phyloP scores from a whole-genome alignment of 2,888 invertebrate species.

The Dione juno region DNA sequence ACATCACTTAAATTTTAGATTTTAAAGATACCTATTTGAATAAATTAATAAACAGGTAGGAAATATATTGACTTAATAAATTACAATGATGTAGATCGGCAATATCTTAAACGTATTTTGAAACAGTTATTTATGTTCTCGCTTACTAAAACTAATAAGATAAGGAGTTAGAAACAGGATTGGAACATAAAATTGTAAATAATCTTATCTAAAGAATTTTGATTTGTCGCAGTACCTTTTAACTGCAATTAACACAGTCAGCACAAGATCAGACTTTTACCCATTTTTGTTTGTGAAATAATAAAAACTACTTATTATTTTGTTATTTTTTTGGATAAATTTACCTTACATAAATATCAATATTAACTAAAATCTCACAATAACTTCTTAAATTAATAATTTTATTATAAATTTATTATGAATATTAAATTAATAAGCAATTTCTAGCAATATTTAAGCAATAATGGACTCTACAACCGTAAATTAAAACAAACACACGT shows the following conservation, averaged over 20 bases:
- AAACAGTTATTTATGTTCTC: slow-evolving; percentile 20
- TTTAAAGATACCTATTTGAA: slow-evolving; percentile 1
- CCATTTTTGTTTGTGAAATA: too few species aligned
- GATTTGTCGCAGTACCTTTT: neutral
- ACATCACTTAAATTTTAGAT: neutral
- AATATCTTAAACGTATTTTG: slow-evolving; percentile 12
- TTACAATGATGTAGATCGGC: slow-evolving; percentile 29
- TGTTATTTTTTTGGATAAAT: too few species aligned
- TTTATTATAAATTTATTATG: too few species aligned
- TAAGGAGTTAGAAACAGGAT: slow-evolving; percentile 16
- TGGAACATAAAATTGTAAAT: slow-evolving; percentile 6
- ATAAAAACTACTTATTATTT: too few species aligned
- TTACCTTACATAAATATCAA: too few species aligned
- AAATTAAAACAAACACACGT: neutral
- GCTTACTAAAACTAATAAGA: slow-evolving; percentile 15
- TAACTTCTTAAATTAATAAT: too few species aligned
- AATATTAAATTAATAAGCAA: too few species aligned
- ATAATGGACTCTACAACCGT: neutral
- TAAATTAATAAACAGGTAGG: neutral
- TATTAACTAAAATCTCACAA: too few species aligned
- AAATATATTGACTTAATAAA: slow-evolving; percentile 14
- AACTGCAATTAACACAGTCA: neutral
- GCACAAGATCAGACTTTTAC: neutral
- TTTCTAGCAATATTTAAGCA: neutral
- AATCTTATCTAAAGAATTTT: neutral